A percentile compares a stretch with the other conserved stretches of the same genome.
These are phyloP conservation scores for Lithophane socia DNA, from an alignment of 2,888 invertebrate species.

Conservation along the genomic window DNA sequence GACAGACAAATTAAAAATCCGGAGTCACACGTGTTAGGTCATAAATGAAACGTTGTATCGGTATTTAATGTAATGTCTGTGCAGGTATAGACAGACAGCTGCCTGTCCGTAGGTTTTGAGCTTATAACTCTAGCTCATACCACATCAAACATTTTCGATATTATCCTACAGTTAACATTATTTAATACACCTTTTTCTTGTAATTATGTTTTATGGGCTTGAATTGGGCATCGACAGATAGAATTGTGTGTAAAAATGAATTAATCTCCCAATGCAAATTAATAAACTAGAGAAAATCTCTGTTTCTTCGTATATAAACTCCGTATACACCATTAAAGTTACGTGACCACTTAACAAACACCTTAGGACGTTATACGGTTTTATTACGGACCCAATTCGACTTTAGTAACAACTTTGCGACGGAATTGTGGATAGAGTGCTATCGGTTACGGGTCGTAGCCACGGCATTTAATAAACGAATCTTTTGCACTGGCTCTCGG, in stretches of 20 bases:
- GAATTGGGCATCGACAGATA: neutral
- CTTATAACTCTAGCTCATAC: too few relatives aligned
- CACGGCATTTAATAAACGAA: slow-evolving; percentile 55
- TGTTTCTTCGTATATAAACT: neutral
- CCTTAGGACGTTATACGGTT: slow-evolving; percentile 48
- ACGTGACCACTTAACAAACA: slow-evolving; percentile 60
- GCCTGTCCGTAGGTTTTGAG: neutral
- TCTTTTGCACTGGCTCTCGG: slow-evolving; percentile 33
- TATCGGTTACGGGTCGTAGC: slow-evolving; percentile 46
- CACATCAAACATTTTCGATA: too few relatives aligned
- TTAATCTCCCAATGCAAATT: neutral
- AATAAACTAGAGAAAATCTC: neutral
- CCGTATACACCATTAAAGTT: slow-evolving; percentile 33
- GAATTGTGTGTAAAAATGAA: neutral
- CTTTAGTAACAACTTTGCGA: slow-evolving; percentile 61
- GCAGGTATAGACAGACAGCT: neutral
- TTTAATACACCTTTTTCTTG: too few relatives aligned
- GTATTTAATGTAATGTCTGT: neutral
- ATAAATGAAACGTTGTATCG: neutral
- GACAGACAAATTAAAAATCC: too few relatives aligned
- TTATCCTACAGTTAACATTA: too few relatives aligned
- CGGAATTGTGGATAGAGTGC: slow-evolving; percentile 51
- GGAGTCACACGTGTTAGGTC: too few relatives aligned
- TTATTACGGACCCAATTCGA: slow-evolving; percentile 52
- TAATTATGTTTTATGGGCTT: neutral